A percentile compares a stretch with the other conserved stretches of the same genome.
phyloP scores from a whole-genome alignment of 2,797 vertebrate genomes.

The Sebastes hubbsi region DNA sequence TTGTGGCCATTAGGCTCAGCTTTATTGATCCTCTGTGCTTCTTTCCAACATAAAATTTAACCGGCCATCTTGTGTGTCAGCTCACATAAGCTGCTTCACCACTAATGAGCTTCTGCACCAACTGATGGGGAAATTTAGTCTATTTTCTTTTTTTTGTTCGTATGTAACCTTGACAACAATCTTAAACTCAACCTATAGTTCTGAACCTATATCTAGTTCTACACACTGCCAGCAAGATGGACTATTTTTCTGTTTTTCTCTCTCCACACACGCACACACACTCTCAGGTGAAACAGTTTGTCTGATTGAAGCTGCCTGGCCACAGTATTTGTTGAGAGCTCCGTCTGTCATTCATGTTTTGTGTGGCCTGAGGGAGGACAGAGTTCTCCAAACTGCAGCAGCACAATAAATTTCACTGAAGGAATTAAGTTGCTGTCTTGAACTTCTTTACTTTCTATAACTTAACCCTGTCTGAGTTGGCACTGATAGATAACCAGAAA shows the following conservation, averaged over 20 bases:
- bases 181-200: neutral
- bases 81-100: slow-evolving; percentile 34
- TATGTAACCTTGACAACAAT: slow-evolving; percentile 17
- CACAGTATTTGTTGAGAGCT: slow-evolving; percentile 40
- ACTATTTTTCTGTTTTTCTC: neutral
- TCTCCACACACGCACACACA: neutral
- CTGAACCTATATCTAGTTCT: neutral
- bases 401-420: slow-evolving; percentile 33
- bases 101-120: slow-evolving; percentile 52
- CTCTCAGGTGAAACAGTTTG: slow-evolving; percentile 8
- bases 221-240: neutral
- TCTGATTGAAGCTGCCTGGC: slow-evolving; percentile 24
- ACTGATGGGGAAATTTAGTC: neutral
- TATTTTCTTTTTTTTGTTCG: neutral
- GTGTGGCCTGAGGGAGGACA: slow-evolving; percentile 31
- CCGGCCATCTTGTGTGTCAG: slow-evolving; percentile 25
- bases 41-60: slow-evolving; percentile 43
- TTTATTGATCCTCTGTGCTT: slow-evolving; percentile 56
- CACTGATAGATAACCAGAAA: neutral
- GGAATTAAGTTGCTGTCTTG: slow-evolving; percentile 30
- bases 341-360: slow-evolving; percentile 41
- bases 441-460: slow-evolving; percentile 22
- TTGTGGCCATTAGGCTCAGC: slow-evolving; percentile 29
- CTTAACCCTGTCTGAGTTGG: neutral
- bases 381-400: slow-evolving; percentile 24